Base-by-base conservation (phyloP, 2,113 vertebrate genomes). In the Epinephelus cyanopodus region DNA sequence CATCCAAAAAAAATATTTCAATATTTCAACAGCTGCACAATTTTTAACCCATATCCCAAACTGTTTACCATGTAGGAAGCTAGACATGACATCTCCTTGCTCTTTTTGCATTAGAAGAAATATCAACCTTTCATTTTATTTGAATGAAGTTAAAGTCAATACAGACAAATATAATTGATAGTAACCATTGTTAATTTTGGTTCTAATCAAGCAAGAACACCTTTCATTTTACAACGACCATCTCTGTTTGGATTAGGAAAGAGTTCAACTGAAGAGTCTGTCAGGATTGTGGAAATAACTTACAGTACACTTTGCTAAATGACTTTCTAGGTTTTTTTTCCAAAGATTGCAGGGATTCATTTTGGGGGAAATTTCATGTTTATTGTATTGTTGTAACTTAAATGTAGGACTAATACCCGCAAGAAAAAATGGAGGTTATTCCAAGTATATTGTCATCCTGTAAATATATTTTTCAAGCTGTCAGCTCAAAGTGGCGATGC, bases 401-500 rank as follows among this genome's bases (percentile, higher is more conserved):
- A 62, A 48, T 75, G 4, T 25, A 15, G 45, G 10, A 18, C 1
- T 13, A n/a, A 29, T n/a, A 48, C 17, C 57, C 14, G 1, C 15
- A 6, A 62, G 47, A 14, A 21, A 50, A 29, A 52, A 72, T 19
- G 56, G 25, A 3, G 27, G 42, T 10, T 53, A 13, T 33, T 25
- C 11, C 47, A 3, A 54, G 25, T 23, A 25, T 10, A 39, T 15
- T 21, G 45, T 48, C 71, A 53, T 48, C 1, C 8, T 74, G 81
- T 67, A 84, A 75, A 75, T 78, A 39, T 39, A 42, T 48, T 74
- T 71, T 0, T 68, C 5, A 72, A 58, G n/a, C n/a, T 56, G 18
- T 81, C 13, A 50, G 27, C 33, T 83, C 39, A 82, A 73, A 81
- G 76, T 70, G 42, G 69, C 82, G 80, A 89, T 81, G 89, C 89